phyloP scores from a whole-genome alignment of 2,888 invertebrate genomes.

The Cyclophora albipunctata region DNA sequence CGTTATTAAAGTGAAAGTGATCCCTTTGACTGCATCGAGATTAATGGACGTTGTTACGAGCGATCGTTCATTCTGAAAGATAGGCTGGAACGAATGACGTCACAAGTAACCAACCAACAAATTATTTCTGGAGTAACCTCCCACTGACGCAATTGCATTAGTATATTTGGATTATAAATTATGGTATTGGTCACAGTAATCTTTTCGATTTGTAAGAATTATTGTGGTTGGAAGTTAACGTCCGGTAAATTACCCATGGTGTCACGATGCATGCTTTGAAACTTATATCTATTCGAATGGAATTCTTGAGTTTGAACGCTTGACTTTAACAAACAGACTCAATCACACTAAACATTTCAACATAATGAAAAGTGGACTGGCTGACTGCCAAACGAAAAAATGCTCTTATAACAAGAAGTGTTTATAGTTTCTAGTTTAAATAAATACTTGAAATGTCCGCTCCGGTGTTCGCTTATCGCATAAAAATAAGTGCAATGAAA shows the following conservation, averaged over 20 bases:
- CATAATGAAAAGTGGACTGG: conserved; percentile 18
- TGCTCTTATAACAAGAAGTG: no score
- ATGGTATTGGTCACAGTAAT: conserved; percentile 33
- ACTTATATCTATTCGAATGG: no score
- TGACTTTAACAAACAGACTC: no score
- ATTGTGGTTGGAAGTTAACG: conserved; percentile 36
- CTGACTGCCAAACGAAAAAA: no score
- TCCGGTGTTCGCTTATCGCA: no score
- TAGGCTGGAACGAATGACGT: conserved; percentile 38
- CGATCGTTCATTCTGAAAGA: conserved; percentile 38
- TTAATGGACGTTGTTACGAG: conserved; percentile 41
- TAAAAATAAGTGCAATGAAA: no score
- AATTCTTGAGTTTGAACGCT: no score
- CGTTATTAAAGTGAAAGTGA: conserved; percentile 48
- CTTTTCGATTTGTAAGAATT: conserved; percentile 41
- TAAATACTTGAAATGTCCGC: no score
- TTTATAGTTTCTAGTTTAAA: neutral
- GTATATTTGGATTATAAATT: conserved; percentile 44
- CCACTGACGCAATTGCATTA: conserved; percentile 42
- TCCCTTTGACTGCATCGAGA: conserved; percentile 42
- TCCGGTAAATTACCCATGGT: conserved; percentile 29
- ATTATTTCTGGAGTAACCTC: conserved; percentile 32
- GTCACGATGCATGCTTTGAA: conserved; percentile 14
- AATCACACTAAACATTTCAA: no score
- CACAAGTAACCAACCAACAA: conserved; percentile 21